These are phyloP conservation scores for Carlito syrichta DNA, from an alignment of 2,113 vertebrate genomes.

Conservation along the genomic window DNA sequence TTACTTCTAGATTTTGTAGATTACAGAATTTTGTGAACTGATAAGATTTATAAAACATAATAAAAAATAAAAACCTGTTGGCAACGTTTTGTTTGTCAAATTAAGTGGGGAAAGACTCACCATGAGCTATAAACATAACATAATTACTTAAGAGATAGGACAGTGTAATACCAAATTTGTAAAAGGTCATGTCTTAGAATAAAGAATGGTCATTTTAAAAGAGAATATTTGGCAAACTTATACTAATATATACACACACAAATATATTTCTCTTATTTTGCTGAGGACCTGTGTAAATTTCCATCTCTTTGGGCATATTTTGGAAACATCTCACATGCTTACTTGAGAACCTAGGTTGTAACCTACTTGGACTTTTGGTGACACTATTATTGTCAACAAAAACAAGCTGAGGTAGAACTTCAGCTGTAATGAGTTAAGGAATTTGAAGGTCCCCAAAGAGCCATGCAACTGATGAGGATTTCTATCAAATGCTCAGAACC, in stretches of 20 bases:
- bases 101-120: not conserved
- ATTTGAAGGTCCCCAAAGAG: not conserved
- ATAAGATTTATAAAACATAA: not conserved
- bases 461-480: not conserved
- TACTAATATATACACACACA: too few relatives aligned
- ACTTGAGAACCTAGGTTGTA: not conserved
- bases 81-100: not conserved
- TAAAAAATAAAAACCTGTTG: not conserved
- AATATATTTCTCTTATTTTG: not conserved
- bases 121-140: not conserved
- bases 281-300: not conserved
- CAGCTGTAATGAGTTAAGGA: not conserved
- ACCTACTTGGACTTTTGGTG: not conserved
- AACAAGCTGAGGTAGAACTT: not conserved
- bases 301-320: not conserved
- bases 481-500: not conserved
- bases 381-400: not conserved
- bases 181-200: not conserved
- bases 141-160: not conserved
- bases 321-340: not conserved
- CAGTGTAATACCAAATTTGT: not conserved
- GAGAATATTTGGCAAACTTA: not conserved
- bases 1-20: not conserved
- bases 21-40: constrained; percentile 17
- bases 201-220: not conserved